These are phyloP conservation scores for Procambarus clarkii DNA, from an alignment of 1,140 invertebrate genomes.

Conservation along the genomic window DNA sequence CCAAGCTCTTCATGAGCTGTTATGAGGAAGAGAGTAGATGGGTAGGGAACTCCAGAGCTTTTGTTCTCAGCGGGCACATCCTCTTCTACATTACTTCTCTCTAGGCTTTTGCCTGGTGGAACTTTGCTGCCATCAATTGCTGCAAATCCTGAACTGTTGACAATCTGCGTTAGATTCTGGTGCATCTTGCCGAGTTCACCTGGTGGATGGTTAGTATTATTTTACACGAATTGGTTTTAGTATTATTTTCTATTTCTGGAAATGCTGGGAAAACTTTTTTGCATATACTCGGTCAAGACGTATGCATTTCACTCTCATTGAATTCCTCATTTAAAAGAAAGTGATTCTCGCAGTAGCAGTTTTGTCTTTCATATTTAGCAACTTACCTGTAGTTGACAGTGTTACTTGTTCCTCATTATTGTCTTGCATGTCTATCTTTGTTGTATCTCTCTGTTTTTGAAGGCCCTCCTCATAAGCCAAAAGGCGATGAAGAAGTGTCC, in stretches of 20 bases:
- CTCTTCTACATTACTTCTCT: conserved; percentile 73
- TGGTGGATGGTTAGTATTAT: neutral
- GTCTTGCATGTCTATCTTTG: conserved; percentile 20
- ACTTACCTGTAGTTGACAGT: neutral
- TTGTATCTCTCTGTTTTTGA: conserved; percentile 17
- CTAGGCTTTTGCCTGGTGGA: neutral
- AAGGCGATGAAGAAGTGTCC: conserved; percentile 86
- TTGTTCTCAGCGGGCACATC: conserved; percentile 78
- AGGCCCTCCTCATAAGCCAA: conserved; percentile 74
- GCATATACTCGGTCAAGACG: neutral
- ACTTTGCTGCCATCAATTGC: neutral
- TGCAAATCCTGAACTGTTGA: neutral
- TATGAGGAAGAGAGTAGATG: conserved; percentile 87
- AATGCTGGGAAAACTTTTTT: neutral
- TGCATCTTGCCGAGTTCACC: neutral
- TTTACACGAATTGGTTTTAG: neutral
- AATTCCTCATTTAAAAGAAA: neutral
- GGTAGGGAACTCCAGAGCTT: conserved; percentile 80
- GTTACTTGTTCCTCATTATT: neutral
- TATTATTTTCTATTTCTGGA: neutral
- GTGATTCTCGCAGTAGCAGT: too few relatives aligned
- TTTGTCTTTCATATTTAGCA: neutral
- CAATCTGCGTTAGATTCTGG: neutral
- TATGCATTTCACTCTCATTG: neutral
- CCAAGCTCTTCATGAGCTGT: conserved; percentile 91